phyloP scores from a whole-genome alignment of 2,888 invertebrate species.

The Sicus ferrugineus region DNA sequence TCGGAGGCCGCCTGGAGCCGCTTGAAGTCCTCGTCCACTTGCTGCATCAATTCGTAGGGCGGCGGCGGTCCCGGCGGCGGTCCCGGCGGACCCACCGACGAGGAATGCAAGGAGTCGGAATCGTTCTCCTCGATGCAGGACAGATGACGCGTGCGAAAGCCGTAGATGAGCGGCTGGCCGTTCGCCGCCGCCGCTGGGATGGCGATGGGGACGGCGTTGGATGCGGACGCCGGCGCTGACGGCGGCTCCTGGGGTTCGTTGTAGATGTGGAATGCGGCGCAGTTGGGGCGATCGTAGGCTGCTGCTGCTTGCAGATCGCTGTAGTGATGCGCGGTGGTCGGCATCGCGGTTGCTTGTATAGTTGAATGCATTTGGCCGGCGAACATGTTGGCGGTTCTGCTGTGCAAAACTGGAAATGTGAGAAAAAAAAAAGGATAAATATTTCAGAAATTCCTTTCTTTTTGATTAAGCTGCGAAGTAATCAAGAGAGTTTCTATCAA shows the following conservation, averaged over 20 bases:
- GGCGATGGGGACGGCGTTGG: constrained; percentile 41
- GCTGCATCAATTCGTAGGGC: constrained; percentile 59
- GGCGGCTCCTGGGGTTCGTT: constrained; percentile 43
- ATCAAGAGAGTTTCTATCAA: no score
- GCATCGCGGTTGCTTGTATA: background rate
- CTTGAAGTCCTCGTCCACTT: constrained; percentile 59
- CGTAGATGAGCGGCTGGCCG: constrained; percentile 48
- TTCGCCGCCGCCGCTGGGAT: constrained; percentile 42
- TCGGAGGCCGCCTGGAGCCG: constrained; percentile 42
- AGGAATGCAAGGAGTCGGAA: constrained; percentile 61
- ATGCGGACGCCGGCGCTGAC: constrained; percentile 41
- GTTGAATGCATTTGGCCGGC: constrained; percentile 20
- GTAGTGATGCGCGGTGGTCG: constrained; percentile 19
- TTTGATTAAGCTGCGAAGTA: no score
- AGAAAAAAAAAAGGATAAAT: background rate
- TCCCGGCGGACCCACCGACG: constrained; percentile 58
- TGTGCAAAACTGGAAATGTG: constrained; percentile 18
- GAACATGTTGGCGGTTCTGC: constrained; percentile 36
- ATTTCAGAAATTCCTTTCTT: background rate
- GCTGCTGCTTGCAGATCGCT: constrained; percentile 48
- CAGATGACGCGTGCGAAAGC: constrained; percentile 62
- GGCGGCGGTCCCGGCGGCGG: constrained; percentile 59
- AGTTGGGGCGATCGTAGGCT: constrained; percentile 46
- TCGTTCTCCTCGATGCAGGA: constrained; percentile 64
- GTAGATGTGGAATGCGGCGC: constrained; percentile 45